Evolutionary conservation across 2,113 vertebrate species (phyloP), one percentile per base, ranked within the genome.

Genomic region (Laticauda colubrina): DNA sequence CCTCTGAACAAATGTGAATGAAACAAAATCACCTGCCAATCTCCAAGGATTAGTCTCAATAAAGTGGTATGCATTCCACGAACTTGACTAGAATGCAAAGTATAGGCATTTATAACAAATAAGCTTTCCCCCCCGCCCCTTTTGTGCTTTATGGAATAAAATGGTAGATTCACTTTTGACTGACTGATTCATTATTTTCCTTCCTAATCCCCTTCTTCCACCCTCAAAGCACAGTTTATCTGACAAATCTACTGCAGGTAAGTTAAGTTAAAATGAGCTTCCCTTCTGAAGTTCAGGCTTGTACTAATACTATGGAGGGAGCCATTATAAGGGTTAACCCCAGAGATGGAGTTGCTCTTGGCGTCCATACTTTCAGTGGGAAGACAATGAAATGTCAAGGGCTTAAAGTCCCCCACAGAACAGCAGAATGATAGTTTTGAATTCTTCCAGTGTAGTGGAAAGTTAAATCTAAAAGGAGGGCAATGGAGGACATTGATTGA

Each of bases 1-100:
- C 98, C 98, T 98, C 97, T 98, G 98, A 98, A 97, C 92, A 95
- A 97, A 96, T 97, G 96, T 96, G 98, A 98, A 98, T 97, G 97
- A 98, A 96, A 91, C 95, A 95, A 97, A 98, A 98, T 98, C 92
- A 95, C 97, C 97, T 97, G 95, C 93, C 96, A 92, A 93, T 96
- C 95, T 97, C 93, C 93, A 92, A 92, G 94, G 97, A 97, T 97
- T 97, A 91, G 61, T 91, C 94, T 97, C 96, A 91, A 97, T 97
- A 95, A 97, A 93, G 89, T 64, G 89, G 87, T 39, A 89, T 93
- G 87, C 91, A 89, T 90, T 97, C 90, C 85, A 90, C 93, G 90
- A 96, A 88, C 81, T 96, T 97, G 86, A 90, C 91, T 93, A 55
- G 96, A 96, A 97, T 96, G 89, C 94, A 24, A 92, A 97, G 95